Conservation (phyloP, 2,113 vertebrate species). For the Paramisgurnus dabryanus region DNA sequence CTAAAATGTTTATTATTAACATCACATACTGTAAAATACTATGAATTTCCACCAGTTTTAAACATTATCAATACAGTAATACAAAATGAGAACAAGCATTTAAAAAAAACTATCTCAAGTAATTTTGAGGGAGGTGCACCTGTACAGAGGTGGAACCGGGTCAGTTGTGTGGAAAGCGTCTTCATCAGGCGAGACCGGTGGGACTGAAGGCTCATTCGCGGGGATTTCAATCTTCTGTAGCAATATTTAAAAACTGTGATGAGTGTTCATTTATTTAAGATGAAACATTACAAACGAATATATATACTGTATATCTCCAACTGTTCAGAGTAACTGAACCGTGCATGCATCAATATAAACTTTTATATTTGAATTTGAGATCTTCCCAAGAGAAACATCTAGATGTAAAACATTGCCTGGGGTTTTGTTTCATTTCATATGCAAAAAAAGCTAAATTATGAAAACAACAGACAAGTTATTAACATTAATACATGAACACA, state of each 20-base stretch:
- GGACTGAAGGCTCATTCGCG: conserved; percentile 50
- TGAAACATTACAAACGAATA: no score
- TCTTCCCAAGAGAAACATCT: not conserved
- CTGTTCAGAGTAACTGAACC: not conserved
- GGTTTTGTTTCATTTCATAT: not conserved
- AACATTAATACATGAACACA: not conserved
- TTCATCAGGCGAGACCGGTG: conserved; percentile 53
- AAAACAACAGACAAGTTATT: not conserved
- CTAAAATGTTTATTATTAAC: not conserved
- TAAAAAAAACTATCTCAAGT: not conserved
- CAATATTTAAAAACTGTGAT: not conserved
- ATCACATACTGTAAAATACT: not conserved
- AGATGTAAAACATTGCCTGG: not conserved
- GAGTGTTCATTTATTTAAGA: not conserved
- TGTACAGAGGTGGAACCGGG: conserved; percentile 70
- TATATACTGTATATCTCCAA: not conserved
- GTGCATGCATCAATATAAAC: not conserved
- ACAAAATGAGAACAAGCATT: not conserved
- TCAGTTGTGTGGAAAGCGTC: conserved; percentile 26
- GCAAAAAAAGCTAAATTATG: not conserved
- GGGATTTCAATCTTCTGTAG: conserved; percentile 61
- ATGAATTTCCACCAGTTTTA: no score
- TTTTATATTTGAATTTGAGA: not conserved
- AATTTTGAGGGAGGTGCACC: conserved; percentile 57
- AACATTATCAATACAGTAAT: not conserved